Conservation (phyloP, 2,888 invertebrate genomes). For the Orthosia incerta region DNA sequence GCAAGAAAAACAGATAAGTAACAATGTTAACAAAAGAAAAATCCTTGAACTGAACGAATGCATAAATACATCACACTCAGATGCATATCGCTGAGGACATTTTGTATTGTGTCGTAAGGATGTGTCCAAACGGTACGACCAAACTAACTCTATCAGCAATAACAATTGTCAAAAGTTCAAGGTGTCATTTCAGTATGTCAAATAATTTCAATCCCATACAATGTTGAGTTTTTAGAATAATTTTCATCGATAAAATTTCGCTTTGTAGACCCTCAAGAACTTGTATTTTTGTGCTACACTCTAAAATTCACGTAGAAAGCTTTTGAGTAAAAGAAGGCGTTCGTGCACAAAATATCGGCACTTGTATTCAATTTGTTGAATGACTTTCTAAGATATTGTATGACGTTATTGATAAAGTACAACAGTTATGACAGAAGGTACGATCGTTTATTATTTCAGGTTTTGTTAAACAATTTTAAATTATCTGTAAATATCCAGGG, state of each 20-base stretch:
- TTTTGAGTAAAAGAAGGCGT: not conserved
- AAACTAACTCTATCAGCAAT: not conserved
- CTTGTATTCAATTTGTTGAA: not conserved
- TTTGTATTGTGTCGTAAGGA: conserved; percentile 61
- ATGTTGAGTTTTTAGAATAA: not conserved
- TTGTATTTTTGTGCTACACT: conserved; percentile 32
- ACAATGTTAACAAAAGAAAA: conserved; percentile 59
- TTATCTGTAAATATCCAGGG: not conserved
- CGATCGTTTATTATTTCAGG: not conserved
- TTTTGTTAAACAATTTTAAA: conserved; percentile 10
- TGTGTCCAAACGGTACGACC: conserved; percentile 41
- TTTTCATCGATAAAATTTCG: not conserved
- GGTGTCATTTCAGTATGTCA: not conserved
- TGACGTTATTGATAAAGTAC: not conserved
- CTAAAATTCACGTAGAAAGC: not conserved
- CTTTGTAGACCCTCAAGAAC: not conserved
- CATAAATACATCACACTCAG: conserved; percentile 61
- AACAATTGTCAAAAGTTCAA: not conserved
- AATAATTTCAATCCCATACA: too few relatives aligned
- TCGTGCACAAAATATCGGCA: conserved; percentile 1
- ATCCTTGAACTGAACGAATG: conserved; percentile 60
- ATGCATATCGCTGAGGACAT: conserved; percentile 65
- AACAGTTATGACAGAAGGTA: not conserved
- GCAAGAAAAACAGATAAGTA: conserved; percentile 43
- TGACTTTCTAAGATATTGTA: not conserved